Base-by-base conservation (phyloP, 2,888 invertebrate species). In the Pollenia angustigena region DNA sequence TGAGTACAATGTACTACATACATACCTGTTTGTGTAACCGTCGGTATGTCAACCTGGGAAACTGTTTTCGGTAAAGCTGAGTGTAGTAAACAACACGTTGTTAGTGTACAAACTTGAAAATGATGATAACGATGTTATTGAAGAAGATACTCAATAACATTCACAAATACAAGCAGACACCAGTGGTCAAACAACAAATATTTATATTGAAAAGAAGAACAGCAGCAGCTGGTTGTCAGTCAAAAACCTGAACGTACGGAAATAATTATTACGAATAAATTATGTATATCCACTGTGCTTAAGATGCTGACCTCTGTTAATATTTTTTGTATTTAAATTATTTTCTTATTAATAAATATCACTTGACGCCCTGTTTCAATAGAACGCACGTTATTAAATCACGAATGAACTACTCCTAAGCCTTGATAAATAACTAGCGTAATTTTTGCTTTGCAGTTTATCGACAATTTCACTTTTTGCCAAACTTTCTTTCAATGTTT, bases 231-330 rank as follows among this genome's bases (percentile, higher is more conserved):
- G 71, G 23, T 52, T 58, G 64, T 48, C 64, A 60, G 48, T 58
- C 58, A 66, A 66, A 79, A 74, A 79, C 79, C 72, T 72, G 66
- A 64, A 78, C 64, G 54, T 68, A 52, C 58, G 74, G 58, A 68
- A 84, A 79, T 18, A 66, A 56, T 66, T 32, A 60, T 54, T 72
- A 72, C 66, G 46, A 79, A 76, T 62, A 52, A 66, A 42, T 48
- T 18, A 23, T 42, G 68, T 11, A 18, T 42, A 40, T 60, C n/a
- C 16, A 60, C 7, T 32, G 44, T n/a, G 52, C 58, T 42, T 9
- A 66, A 54, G 79, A 81, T 81, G 87, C 83, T 87, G 84, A 87
- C 84, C 81, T 84, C 81, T 78, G 76, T 84, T 87, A 84, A 74
- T 78, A 74, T 68, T 81, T 72, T 40, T 62, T 75, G 40, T 46